Evolutionary conservation across 2,797 vertebrate species (phyloP), one percentile per base, ranked within the genome.

Genomic region (Cuculus canorus): DNA sequence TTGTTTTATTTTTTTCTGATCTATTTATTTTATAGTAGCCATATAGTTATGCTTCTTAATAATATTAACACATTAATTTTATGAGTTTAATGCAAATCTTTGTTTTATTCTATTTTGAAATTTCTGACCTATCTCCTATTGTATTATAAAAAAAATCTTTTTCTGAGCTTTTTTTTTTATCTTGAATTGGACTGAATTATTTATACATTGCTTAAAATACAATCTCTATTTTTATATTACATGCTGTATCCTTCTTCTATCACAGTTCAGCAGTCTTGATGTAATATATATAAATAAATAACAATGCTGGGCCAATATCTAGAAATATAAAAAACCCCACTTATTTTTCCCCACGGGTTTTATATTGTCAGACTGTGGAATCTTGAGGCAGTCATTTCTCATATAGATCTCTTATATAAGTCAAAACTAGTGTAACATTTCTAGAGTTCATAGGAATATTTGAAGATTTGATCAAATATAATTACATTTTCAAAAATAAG

Each of bases 131-230:
- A 59, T 18, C 1, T 64, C 4, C 2, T n/a, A 18, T 54, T 77
- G 6, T n/a, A 3, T 52, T 78, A 59, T 33, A 65, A 76, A 52
- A n/a, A n/a, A n/a, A n/a, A n/a, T n/a, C n/a, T n/a, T n/a, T 37
- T 56, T 43, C 17, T 28, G 4, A 22, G 3, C 3, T 27, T 28
- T 60, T 37, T 21, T 53, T 54, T 35, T 63, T n/a, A 48, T 73
- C 24, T 82, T 0, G 0, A 59, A 32, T 1, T 9, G 9, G 73
- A 30, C 4, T 9, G 4, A 77, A 50, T 80, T 65, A 64, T 65
- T 52, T 72, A 33, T 19, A 24, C 35, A 48, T 50, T 32, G 3
- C 8, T 59, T 78, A 68, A 71, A 78, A 76, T 23, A 60, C 0
- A 1, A 16, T 16, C 4, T 70, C 4, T 66, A 1, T 30, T 43